phyloP scores from a whole-genome alignment of 2,888 invertebrate genomes.

The Entomobrya proxima region DNA sequence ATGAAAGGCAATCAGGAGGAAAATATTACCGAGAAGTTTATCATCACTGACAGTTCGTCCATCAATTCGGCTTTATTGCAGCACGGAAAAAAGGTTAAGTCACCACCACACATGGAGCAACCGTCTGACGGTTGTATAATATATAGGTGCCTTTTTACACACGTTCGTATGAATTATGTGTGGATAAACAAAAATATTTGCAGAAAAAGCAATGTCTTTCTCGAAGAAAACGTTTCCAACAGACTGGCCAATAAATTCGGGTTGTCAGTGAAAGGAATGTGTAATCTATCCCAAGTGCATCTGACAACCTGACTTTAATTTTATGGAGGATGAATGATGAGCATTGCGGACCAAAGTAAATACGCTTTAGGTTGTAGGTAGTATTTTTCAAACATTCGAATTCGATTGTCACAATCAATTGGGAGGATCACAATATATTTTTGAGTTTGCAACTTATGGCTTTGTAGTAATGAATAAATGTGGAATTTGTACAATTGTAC shows the following conservation, averaged over 20 bases:
- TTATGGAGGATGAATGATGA: slow-evolving; percentile 3
- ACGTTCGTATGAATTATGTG: neutral
- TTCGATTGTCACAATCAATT: no score
- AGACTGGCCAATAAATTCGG: slow-evolving; percentile 28
- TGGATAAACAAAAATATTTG: neutral
- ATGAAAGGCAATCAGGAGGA: slow-evolving; percentile 61
- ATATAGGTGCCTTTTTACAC: neutral
- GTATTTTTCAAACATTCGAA: no score
- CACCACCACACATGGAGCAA: neutral
- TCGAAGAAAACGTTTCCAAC: neutral
- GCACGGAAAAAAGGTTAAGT: neutral
- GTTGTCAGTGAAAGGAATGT: slow-evolving; percentile 19
- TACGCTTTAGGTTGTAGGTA: no score
- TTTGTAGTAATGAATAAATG: neutral
- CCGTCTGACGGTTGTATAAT: neutral
- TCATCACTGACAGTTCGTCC: slow-evolving; percentile 63
- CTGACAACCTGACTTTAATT: neutral
- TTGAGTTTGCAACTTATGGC: no score
- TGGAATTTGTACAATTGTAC: neutral
- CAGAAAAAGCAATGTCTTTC: neutral
- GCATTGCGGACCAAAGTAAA: no score
- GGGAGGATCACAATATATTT: no score
- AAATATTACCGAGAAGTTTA: slow-evolving; percentile 65
- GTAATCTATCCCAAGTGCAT: slow-evolving; percentile 30
- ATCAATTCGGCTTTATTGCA: slow-evolving; percentile 44